A percentile compares a stretch with the other conserved stretches of the same genome.
phyloP scores from a whole-genome alignment of 2,888 invertebrate genomes.

The Papilio demoleus region DNA sequence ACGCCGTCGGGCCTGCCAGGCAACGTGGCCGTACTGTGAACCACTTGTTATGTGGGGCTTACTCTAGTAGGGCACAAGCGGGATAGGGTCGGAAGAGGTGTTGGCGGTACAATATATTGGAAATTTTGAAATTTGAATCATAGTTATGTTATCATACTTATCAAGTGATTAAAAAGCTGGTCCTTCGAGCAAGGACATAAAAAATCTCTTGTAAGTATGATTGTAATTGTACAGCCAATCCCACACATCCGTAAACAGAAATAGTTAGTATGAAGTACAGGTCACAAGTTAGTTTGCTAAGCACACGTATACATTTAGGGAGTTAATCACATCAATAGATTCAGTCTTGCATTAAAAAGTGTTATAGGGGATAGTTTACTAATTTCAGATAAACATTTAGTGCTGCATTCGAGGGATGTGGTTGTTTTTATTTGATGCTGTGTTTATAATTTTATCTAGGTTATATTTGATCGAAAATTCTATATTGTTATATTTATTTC shows the following conservation, averaged over 20 bases:
- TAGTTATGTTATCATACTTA: too few relatives aligned
- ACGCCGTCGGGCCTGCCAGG: slow-evolving; percentile 97
- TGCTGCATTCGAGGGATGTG: slow-evolving; percentile 35
- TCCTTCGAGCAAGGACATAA: neutral
- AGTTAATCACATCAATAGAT: slow-evolving; percentile 14
- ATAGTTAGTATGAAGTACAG: slow-evolving; percentile 41
- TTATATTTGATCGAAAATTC: neutral
- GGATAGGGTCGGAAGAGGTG: slow-evolving; percentile 68
- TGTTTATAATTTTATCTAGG: neutral
- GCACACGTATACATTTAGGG: slow-evolving; percentile 33
- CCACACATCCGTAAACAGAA: slow-evolving; percentile 41
- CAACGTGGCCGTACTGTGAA: slow-evolving; percentile 82
- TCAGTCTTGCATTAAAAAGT: slow-evolving; percentile 22
- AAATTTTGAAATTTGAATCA: too few relatives aligned
- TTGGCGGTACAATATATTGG: slow-evolving; percentile 52
- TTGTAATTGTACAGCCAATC: slow-evolving; percentile 39
- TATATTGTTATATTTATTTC: neutral
- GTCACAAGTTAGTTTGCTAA: slow-evolving; percentile 40
- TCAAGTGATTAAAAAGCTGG: neutral
- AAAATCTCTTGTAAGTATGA: neutral
- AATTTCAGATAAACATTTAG: slow-evolving; percentile 30
- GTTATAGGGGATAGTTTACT: neutral
- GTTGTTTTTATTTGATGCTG: slow-evolving; percentile 32
- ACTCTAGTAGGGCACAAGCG: slow-evolving; percentile 81
- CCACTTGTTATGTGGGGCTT: slow-evolving; percentile 77